Base-by-base conservation (phyloP, 2,113 vertebrate genomes). In the Menura novaehollandiae region DNA sequence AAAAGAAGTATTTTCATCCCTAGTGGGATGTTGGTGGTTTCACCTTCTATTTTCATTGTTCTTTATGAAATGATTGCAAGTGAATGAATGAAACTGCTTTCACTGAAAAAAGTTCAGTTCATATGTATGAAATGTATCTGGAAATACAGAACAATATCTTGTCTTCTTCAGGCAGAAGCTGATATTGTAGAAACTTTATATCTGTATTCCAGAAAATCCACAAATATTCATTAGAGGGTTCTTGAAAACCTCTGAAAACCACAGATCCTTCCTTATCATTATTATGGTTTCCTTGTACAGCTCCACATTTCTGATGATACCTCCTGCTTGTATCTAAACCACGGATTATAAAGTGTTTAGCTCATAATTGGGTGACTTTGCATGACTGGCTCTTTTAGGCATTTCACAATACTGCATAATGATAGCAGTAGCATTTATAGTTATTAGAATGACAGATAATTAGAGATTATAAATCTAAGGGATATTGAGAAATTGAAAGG, bases 1-100 rank as follows among this genome's bases (percentile, higher is more conserved):
- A 80, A 68, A 32, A 39, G n/a, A 14, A 9, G 0, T 1, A 1
- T n/a, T 43, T 49, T 55, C 4, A 4, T 19, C 14, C 6, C 1
- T 15, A 8, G 6, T 33, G 7, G 16, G 28, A 43, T 75, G 88
- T 67, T 79, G 15, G 4, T 73, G 4, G 32, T 73, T 90, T 92
- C 18, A 9, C 18, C 9, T 85, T 28, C 20, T 64, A 7, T 78
- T 95, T 59, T 35, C 43, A 51, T 56, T 1, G 0, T 3, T 56
- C 4, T 53, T 62, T 30, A 44, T 33, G 53, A 28, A 89, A 27
- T 17, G 15, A 53, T 30, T 18, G 18, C 4, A 89, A 72, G 64
- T 4, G 11, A 81, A 60, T 22, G 32, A 85, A 77, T 59, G 30
- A 62, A 90, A 53, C 6, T 80, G 6, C 44, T 75, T 78, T 87